Conservation (phyloP, 2,797 vertebrate species). For the Thunnus albacares region DNA sequence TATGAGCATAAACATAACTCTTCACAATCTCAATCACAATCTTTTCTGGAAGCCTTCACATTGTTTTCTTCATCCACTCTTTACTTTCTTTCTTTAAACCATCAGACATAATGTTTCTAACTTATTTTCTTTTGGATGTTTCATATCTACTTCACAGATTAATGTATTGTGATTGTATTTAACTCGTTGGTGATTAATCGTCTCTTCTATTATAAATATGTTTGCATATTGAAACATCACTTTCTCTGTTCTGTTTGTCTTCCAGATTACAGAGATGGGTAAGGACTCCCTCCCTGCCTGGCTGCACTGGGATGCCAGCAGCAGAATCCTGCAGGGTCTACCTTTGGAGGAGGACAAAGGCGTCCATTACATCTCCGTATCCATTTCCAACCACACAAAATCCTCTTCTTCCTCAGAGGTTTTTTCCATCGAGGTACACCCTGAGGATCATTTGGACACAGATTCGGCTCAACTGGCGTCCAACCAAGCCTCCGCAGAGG, state of each 20-base stretch:
- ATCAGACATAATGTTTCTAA: background rate
- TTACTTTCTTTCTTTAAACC: background rate
- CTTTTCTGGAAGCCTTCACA: background rate
- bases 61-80: background rate
- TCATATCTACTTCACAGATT: background rate
- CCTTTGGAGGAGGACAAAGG: slow-evolving; percentile 96
- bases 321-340: slow-evolving; percentile 90
- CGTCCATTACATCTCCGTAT: slow-evolving; percentile 93
- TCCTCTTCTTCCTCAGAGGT: slow-evolving; percentile 85
- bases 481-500: slow-evolving; percentile 66
- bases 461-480: slow-evolving; percentile 84
- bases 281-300: slow-evolving; percentile 92
- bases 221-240: background rate
- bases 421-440: slow-evolving; percentile 95
- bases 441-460: slow-evolving; percentile 91
- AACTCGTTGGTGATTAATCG: background rate
- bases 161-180: background rate
- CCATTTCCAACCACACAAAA: slow-evolving; percentile 85
- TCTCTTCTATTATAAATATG: no score
- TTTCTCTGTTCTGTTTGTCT: background rate
- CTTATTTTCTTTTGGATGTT: background rate
- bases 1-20: background rate
- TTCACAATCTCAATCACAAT: background rate
- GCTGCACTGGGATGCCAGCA: slow-evolving; percentile 92
- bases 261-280: slow-evolving; percentile 91